Percentiles rank a stretch among this genome's conserved stretches.
These are phyloP conservation scores for Drosophila grimshawi DNA, from an alignment of 1,140 invertebrate genomes.

Conservation along the genomic window DNA sequence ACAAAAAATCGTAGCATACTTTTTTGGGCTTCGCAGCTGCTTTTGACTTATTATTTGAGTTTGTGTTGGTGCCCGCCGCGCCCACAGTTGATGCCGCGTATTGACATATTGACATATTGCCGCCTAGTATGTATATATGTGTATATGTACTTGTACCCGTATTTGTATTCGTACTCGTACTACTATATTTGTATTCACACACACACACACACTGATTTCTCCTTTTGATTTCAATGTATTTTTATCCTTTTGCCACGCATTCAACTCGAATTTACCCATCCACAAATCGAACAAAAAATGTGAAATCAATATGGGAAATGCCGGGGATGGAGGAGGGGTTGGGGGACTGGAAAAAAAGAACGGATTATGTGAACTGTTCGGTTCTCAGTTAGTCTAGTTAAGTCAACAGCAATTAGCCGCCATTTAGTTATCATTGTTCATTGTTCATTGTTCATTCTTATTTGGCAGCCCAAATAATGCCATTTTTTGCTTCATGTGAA, in stretches of 20 bases:
- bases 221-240: neutral
- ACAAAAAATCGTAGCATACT: slow-evolving; percentile 67
- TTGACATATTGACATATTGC: slow-evolving; percentile 30
- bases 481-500: neutral
- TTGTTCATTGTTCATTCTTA: neutral
- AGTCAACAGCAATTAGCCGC: slow-evolving; percentile 48
- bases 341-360: slow-evolving; percentile 1
- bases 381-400: slow-evolving; percentile 23
- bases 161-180: slow-evolving; percentile 5
- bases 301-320: neutral
- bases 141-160: neutral
- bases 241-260: slow-evolving; percentile 3
- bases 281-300: slow-evolving; percentile 6
- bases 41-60: slow-evolving; percentile 34
- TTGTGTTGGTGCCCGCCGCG: slow-evolving; percentile 27
- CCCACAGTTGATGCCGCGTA: slow-evolving; percentile 25
- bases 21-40: slow-evolving; percentile 72
- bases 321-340: neutral
- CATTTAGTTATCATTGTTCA: slow-evolving; percentile 26
- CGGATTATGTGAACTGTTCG: slow-evolving; percentile 9
- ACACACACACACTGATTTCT: slow-evolving; percentile 7
- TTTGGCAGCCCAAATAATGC: neutral
- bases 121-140: neutral
- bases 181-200: slow-evolving; percentile 11
- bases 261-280: slow-evolving; percentile 19